Percentiles rank a stretch among this genome's conserved stretches.
phyloP scores from a whole-genome alignment of 2,888 invertebrate species.

The Galeruca laticollis region DNA sequence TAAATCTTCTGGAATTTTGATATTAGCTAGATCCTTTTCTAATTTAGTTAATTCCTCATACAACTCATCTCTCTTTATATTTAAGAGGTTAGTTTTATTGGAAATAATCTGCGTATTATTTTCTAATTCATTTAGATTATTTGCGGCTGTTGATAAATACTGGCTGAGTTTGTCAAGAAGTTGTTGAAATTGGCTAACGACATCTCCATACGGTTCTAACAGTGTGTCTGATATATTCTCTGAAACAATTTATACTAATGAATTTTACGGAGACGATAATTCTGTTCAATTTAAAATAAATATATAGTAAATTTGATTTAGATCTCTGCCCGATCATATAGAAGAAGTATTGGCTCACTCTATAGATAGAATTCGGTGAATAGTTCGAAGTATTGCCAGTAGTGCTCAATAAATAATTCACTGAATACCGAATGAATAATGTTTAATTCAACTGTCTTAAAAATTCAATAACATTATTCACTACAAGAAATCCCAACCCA shows the following conservation, averaged over 20 bases:
- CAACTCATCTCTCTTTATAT: constrained; percentile 7
- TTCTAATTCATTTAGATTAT: constrained; percentile 16
- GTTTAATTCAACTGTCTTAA: too few relatives aligned
- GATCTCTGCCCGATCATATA: too few relatives aligned
- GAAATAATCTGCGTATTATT: constrained; percentile 3
- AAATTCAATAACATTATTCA: too few relatives aligned
- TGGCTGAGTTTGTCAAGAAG: constrained; percentile 23
- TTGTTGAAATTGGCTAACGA: constrained; percentile 20
- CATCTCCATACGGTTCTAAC: constrained; percentile 36
- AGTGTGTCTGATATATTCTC: constrained; percentile 32
- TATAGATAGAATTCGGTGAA: too few relatives aligned
- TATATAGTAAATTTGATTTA: background rate
- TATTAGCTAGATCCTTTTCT: background rate
- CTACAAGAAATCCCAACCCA: too few relatives aligned
- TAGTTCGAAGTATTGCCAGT: too few relatives aligned
- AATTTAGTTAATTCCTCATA: constrained; percentile 19
- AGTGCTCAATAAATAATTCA: too few relatives aligned
- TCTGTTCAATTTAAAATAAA: background rate
- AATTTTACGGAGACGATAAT: too few relatives aligned
- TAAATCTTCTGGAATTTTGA: background rate
- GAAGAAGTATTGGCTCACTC: too few relatives aligned
- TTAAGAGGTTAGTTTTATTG: background rate
- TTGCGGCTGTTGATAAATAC: constrained; percentile 2
- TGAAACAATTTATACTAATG: constrained; percentile 22
- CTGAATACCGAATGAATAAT: too few relatives aligned